Percentiles rank a stretch among this genome's conserved stretches.
These are phyloP conservation scores for Trichopoda pennipes DNA, from an alignment of 2,888 invertebrate genomes.

Conservation along the genomic window DNA sequence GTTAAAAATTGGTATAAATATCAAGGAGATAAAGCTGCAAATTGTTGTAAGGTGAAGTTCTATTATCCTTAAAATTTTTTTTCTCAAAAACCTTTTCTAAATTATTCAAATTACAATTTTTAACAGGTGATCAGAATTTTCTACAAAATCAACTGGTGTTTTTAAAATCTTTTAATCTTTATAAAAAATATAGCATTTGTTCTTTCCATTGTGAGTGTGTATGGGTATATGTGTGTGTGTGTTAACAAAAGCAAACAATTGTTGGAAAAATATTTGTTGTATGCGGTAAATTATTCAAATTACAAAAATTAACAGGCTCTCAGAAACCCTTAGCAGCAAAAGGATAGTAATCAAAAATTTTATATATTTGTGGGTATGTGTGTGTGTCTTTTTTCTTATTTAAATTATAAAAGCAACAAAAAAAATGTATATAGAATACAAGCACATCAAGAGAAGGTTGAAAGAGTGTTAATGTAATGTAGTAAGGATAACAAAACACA, in stretches of 20 bases:
- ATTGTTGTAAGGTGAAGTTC: too few relatives aligned
- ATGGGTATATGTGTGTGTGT: neutral
- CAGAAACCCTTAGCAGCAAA: slow-evolving; percentile 59
- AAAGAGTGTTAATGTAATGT: slow-evolving; percentile 63
- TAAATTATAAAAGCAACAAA: slow-evolving; percentile 47
- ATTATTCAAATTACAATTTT: slow-evolving; percentile 72
- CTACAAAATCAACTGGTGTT: neutral
- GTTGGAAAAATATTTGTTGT: slow-evolving; percentile 30
- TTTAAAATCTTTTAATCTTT: slow-evolving; percentile 25
- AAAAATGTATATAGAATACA: slow-evolving; percentile 28
- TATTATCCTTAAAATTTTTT: neutral
- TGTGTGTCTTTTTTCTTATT: slow-evolving; percentile 40
- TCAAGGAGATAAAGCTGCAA: too few relatives aligned
- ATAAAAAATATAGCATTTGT: neutral
- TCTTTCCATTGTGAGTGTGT: neutral
- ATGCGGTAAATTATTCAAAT: slow-evolving; percentile 72
- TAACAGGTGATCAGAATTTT: slow-evolving; percentile 67
- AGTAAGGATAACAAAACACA: slow-evolving; percentile 41
- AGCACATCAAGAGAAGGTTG: slow-evolving; percentile 44
- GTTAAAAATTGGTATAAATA: too few relatives aligned
- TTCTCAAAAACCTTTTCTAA: slow-evolving; percentile 37
- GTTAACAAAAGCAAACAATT: too few relatives aligned
- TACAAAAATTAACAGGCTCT: slow-evolving; percentile 70
- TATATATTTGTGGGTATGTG: neutral
- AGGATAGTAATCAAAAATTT: slow-evolving; percentile 9